Conservation (phyloP, 2,113 vertebrate genomes). For the Oreochromis tanganicae region DNA sequence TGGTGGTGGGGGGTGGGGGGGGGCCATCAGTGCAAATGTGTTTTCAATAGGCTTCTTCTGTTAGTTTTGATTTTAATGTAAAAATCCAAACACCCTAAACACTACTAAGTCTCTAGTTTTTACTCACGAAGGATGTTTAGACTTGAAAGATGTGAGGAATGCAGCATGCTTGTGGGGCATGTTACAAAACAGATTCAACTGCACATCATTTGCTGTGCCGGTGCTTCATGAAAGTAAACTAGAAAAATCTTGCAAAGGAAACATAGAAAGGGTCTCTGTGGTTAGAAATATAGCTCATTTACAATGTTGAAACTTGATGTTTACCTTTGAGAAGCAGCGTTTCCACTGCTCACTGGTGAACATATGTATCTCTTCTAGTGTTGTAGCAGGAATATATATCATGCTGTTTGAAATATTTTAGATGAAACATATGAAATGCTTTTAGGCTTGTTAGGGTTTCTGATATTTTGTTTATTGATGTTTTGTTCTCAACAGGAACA, state of each 20-base stretch:
- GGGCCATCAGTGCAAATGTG: background rate
- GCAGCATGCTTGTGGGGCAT: background rate
- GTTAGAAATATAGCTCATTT: background rate
- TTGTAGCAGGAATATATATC: background rate
- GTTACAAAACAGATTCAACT: background rate
- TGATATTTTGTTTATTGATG: background rate
- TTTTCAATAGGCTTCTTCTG: background rate
- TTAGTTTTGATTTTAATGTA: background rate
- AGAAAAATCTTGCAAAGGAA: background rate
- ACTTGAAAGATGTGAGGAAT: background rate
- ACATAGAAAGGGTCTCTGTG: background rate
- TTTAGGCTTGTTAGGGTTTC: conserved; percentile 4
- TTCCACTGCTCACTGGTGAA: background rate
- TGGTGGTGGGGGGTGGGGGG: background rate
- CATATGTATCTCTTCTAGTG: background rate
- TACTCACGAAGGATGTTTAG: background rate
- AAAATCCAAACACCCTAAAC: background rate
- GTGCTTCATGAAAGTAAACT: background rate
- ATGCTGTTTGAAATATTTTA: conserved; percentile 8
- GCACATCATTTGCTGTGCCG: background rate
- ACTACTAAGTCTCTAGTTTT: background rate
- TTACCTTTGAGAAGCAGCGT: background rate
- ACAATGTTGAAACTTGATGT: background rate
- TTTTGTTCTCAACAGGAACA: background rate
- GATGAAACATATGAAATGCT: background rate